phyloP scores from a whole-genome alignment of 2,113 vertebrate species.

The Electrona antarctica region DNA sequence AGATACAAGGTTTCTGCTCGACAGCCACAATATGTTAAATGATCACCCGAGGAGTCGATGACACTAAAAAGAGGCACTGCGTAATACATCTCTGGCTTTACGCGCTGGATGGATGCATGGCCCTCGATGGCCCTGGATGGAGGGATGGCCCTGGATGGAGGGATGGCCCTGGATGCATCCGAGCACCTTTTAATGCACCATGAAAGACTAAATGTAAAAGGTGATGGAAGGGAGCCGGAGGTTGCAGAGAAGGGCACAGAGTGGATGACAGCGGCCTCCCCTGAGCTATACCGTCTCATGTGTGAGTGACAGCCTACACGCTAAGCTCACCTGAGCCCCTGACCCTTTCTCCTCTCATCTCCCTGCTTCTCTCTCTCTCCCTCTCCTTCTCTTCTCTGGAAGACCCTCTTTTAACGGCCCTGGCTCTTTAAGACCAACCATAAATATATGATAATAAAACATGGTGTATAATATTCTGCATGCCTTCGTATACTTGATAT shows the following conservation, averaged over 20 bases:
- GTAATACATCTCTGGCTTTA: too few relatives aligned
- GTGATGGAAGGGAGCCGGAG: constrained; percentile 23
- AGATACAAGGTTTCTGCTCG: too few relatives aligned
- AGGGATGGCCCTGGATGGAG: too few relatives aligned
- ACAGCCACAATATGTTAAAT: too few relatives aligned
- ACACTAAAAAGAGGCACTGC: too few relatives aligned
- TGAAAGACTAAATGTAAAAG: constrained; percentile 42
- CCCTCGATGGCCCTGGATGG: constrained; percentile 3
- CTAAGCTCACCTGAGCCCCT: constrained; percentile 72
- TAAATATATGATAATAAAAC: too few relatives aligned
- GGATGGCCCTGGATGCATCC: constrained; percentile 13
- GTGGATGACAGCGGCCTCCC: constrained; percentile 47
- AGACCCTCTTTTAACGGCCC: background rate
- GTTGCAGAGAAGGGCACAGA: constrained; percentile 39
- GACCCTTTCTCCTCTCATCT: constrained; percentile 57
- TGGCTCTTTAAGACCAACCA: too few relatives aligned
- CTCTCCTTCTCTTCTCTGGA: constrained; percentile 19
- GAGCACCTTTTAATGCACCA: constrained; percentile 27
- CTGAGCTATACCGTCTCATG: constrained; percentile 53
- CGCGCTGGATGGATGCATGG: too few relatives aligned
- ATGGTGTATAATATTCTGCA: too few relatives aligned
- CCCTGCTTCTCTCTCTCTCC: constrained; percentile 30
- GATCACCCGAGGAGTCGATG: too few relatives aligned
- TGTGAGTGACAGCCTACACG: constrained; percentile 75
- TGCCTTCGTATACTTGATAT: too few relatives aligned